Base-by-base conservation (phyloP, 2,888 invertebrate genomes). In the Entomobrya proxima region DNA sequence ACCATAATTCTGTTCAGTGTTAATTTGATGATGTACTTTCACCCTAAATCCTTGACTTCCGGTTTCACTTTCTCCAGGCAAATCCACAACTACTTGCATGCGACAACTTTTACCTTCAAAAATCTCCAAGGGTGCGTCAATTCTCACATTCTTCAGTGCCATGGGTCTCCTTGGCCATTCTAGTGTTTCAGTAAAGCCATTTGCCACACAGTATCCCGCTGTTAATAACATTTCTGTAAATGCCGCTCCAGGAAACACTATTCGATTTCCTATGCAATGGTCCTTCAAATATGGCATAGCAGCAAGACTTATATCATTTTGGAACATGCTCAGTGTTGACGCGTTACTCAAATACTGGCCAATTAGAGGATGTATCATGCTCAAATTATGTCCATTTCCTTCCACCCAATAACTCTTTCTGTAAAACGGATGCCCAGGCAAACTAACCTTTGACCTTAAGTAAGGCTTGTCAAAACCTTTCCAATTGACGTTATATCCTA, bases 221-320 rank as follows among this genome's bases (percentile, higher is more conserved):
- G 80, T 24, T 18, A 81, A 44, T 5, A 81, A 64, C 74, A 84
- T 87, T 80, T 87, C 87, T 47, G 84, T 21, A 40, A 76, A 87
- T 1, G 69, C 87, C 15, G 87, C 87, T 21, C 44, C 87, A 15
- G 87, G 87, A 58, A 69, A 87, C 13, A 74, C 50, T 15, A 74
- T 50, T 15, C 74, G 35, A 6, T 58, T 64, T 27, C 86, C 81
- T 15, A 86, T 81, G 9, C 55, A 27, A 61, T 87, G 87, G n/a
- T 87, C 83, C 13, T 47, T 50, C 0, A 87, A 18, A 47, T 67
- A 87, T n/a, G n/a, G n/a, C n/a, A n/a, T n/a, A 1, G 32, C 21
- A 5, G 47, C 5, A 0, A 40, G 30, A 7, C 44, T n/a, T n/a
- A n/a, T 18, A 0, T 27, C 9, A 18, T 21, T 40, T 0, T 40